phyloP scores from a whole-genome alignment of 2,797 vertebrate genomes.

The Furcifer pardalis region DNA sequence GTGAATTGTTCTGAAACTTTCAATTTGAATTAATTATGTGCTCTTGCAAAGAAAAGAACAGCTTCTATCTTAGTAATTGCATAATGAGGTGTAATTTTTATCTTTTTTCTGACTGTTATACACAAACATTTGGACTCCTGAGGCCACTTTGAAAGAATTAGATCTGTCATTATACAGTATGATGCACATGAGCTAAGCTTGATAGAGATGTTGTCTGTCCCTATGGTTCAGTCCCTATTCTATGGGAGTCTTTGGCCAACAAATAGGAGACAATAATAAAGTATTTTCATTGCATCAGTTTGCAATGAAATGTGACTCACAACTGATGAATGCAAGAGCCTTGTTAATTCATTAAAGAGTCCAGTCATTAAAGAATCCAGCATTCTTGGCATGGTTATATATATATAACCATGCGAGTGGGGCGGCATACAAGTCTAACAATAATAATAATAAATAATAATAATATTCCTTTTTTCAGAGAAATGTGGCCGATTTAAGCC shows the following conservation, averaged over 20 bases:
- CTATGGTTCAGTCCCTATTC: too few species aligned
- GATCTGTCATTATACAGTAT: conserved; percentile 17
- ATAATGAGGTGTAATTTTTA: not conserved
- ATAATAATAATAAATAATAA: too few species aligned
- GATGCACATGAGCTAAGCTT: conserved; percentile 21
- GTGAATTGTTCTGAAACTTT: conserved; percentile 13
- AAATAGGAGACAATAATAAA: conserved; percentile 6
- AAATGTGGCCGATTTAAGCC: too few species aligned
- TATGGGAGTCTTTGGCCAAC: not conserved
- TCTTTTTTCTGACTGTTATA: conserved; percentile 14
- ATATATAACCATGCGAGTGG: too few species aligned
- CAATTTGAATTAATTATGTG: conserved; percentile 20
- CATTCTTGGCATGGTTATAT: too few species aligned
- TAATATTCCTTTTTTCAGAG: too few species aligned
- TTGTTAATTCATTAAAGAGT: too few species aligned
- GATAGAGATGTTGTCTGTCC: conserved; percentile 41
- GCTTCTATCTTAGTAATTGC: conserved; percentile 22
- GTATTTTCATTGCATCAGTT: conserved; percentile 13
- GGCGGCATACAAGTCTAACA: too few species aligned
- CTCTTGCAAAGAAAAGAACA: conserved; percentile 4
- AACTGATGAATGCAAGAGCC: conserved; percentile 5
- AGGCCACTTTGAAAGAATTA: conserved; percentile 23
- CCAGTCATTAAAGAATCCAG: too few species aligned
- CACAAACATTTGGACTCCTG: conserved; percentile 29
- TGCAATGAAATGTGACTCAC: not conserved